A percentile compares a stretch with the other conserved stretches of the same genome.
Evolutionary conservation across 2,113 vertebrate genomes (phyloP).

Genomic region (Pteruthius melanotis): DNA sequence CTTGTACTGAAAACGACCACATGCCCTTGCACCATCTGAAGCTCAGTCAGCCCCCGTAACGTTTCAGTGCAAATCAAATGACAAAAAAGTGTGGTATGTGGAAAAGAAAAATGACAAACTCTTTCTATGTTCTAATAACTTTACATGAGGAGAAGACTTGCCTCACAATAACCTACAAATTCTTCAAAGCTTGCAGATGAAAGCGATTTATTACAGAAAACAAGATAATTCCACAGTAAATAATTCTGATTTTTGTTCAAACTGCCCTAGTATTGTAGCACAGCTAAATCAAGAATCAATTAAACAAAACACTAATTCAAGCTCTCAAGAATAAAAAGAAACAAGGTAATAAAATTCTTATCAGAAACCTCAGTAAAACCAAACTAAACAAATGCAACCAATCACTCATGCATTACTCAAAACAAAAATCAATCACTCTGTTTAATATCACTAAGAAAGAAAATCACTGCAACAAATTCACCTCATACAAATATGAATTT

Average conservation of each 20-base stretch:
- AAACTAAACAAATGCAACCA: not conserved
- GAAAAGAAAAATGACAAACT: not conserved
- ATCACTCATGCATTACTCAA: not conserved
- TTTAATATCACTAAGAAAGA: not conserved
- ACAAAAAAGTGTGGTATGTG: not conserved
- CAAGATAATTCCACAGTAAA: not conserved
- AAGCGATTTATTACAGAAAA: slow-evolving; percentile 1
- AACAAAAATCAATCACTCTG: not conserved
- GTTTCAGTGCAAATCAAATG: not conserved
- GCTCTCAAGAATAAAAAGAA: not conserved
- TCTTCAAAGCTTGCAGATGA: not conserved
- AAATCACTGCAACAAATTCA: slow-evolving; percentile 21
- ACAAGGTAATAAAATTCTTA: not conserved
- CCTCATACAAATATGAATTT: slow-evolving; percentile 67
- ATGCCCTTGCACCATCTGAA: not conserved
- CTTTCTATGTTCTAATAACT: not conserved
- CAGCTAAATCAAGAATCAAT: not conserved
- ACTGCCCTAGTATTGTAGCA: not conserved
- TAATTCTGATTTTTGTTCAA: not conserved
- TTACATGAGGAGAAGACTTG: not conserved
- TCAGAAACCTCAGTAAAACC: not conserved
- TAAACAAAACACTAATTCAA: not conserved
- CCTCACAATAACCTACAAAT: not conserved
- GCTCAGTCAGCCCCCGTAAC: not conserved
- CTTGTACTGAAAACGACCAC: not conserved